phyloP scores from a whole-genome alignment of 2,888 invertebrate genomes.

The Cheilosia vernalis region DNA sequence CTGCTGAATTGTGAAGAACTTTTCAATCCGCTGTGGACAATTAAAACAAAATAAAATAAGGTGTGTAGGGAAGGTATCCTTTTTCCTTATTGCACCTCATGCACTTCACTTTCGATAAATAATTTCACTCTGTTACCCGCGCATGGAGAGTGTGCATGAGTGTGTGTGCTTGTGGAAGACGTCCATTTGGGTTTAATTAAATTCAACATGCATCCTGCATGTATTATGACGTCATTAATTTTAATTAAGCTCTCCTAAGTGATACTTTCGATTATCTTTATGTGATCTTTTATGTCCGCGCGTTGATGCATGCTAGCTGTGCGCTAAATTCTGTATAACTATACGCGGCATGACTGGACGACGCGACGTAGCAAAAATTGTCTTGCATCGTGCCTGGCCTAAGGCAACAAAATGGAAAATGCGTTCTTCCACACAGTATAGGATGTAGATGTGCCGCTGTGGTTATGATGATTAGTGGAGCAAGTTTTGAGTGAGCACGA shows the following conservation, averaged over 20 bases:
- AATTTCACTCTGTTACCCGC: not conserved
- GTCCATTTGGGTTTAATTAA: slow-evolving; percentile 61
- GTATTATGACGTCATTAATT: slow-evolving; percentile 73
- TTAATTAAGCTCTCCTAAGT: slow-evolving; percentile 70
- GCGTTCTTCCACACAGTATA: slow-evolving; percentile 15
- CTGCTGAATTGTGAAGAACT: slow-evolving; percentile 66
- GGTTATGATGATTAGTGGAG: slow-evolving; percentile 35
- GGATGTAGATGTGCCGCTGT: slow-evolving; percentile 26
- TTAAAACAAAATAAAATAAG: slow-evolving; percentile 52
- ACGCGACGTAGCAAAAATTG: slow-evolving; percentile 20
- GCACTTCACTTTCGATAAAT: slow-evolving; percentile 19
- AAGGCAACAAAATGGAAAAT: slow-evolving; percentile 10
- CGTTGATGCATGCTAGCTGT: slow-evolving; percentile 31
- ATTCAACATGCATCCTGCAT: slow-evolving; percentile 65
- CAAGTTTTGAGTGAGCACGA: slow-evolving; percentile 33
- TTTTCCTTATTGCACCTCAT: slow-evolving; percentile 6
- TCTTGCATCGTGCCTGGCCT: slow-evolving; percentile 29
- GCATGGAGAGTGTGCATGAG: not conserved
- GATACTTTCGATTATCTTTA: slow-evolving; percentile 71
- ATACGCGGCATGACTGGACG: slow-evolving; percentile 14
- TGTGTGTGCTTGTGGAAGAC: not conserved
- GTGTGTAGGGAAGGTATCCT: slow-evolving; percentile 9
- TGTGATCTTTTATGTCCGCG: slow-evolving; percentile 54
- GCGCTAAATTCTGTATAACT: slow-evolving; percentile 28
- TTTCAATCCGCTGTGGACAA: slow-evolving; percentile 70